phyloP scores from a whole-genome alignment of 2,797 vertebrate genomes.

The Clamator glandarius region DNA sequence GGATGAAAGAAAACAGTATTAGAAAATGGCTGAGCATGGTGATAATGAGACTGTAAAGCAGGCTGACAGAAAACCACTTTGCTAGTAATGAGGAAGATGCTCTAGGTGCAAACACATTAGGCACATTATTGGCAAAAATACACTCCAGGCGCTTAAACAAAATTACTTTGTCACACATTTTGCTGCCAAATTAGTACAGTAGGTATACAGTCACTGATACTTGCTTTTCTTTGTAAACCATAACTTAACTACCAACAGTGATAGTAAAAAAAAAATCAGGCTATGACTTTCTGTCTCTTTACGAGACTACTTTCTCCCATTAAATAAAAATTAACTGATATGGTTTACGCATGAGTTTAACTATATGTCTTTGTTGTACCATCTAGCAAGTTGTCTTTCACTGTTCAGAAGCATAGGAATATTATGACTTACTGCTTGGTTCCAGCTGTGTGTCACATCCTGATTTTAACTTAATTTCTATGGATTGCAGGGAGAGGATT shows the following conservation, averaged over 20 bases:
- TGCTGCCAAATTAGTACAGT: neutral
- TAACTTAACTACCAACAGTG: neutral
- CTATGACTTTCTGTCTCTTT: neutral
- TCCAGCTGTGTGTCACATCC: conserved; percentile 22
- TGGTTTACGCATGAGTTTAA: neutral
- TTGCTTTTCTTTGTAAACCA: neutral
- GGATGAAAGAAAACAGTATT: conserved; percentile 2
- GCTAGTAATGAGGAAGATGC: conserved; percentile 17
- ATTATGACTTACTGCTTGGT: neutral
- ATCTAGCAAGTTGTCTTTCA: neutral
- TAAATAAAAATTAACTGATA: neutral
- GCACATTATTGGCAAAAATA: conserved; percentile 9
- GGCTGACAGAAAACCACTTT: conserved; percentile 22
- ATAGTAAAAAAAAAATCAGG: neutral
- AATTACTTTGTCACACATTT: neutral
- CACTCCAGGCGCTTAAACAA: neutral
- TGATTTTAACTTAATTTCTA: conserved; percentile 24
- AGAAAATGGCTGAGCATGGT: neutral
- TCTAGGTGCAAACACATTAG: neutral
- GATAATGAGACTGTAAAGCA: neutral
- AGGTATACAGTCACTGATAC: neutral
- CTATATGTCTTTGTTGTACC: neutral
- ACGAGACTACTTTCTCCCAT: neutral
- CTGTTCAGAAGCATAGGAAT: neutral
- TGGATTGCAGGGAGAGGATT: neutral